These are phyloP conservation scores for Catonia carolina DNA, from an alignment of 2,888 invertebrate species.

Conservation along the genomic window DNA sequence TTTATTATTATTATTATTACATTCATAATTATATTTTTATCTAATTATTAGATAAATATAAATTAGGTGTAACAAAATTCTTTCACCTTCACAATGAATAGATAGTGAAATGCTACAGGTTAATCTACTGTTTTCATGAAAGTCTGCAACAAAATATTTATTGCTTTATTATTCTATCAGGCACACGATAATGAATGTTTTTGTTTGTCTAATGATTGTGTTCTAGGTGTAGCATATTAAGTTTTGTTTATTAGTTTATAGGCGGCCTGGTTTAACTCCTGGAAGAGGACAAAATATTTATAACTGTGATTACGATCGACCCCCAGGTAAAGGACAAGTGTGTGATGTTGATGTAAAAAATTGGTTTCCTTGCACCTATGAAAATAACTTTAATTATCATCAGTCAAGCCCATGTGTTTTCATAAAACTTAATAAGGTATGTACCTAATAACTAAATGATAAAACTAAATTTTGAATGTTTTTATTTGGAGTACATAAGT, in stretches of 20 bases:
- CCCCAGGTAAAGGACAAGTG: constrained; percentile 65
- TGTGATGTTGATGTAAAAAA: constrained; percentile 77
- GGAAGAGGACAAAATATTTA: constrained; percentile 68
- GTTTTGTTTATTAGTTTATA: constrained; percentile 52
- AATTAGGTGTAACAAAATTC: too few species aligned
- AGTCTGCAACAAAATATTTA: too few species aligned
- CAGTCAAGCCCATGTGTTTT: constrained; percentile 90
- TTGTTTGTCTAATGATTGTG: too few species aligned
- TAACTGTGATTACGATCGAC: constrained; percentile 66
- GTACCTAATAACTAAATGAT: constrained; percentile 1
- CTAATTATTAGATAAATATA: too few species aligned
- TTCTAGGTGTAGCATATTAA: neutral
- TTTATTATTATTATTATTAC: too few species aligned
- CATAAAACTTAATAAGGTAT: constrained; percentile 84
- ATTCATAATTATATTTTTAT: too few species aligned
- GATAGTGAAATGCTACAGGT: too few species aligned
- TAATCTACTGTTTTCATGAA: too few species aligned
- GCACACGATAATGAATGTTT: too few species aligned
- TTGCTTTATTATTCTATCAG: too few species aligned
- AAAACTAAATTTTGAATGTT: neutral
- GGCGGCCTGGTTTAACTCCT: constrained; percentile 62
- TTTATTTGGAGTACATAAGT: neutral
- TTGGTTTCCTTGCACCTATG: constrained; percentile 73
- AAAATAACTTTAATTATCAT: constrained; percentile 83
- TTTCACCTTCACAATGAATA: too few species aligned